Evolutionary conservation across 2,113 vertebrate genomes (phyloP), one percentile per base, ranked within the genome.

Genomic region (Indicator maculatus): DNA sequence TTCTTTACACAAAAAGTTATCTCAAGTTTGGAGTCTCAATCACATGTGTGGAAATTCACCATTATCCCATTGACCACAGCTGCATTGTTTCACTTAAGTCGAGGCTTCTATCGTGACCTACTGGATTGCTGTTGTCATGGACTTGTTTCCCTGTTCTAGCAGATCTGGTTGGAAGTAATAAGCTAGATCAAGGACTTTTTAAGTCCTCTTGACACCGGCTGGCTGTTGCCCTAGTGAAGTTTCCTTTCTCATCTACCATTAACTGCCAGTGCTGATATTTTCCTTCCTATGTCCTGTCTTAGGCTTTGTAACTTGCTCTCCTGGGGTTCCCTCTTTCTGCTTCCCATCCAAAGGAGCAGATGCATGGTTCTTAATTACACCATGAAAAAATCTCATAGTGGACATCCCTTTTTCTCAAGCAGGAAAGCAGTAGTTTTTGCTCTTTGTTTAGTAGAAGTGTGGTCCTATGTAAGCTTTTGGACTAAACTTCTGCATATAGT

Each of bases 41-140:
- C 17, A 41, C 0, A 0, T 28, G 36, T 3, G 5, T 36, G 30
- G 33, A 81, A 64, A 56, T 65, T 82, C 26, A 55, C 20, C 45
- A 11, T 52, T 65, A 58, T 12, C 16, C 5, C n/a, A 63, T 41
- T 11, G 28, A 12, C 12, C 30, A 69, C 47, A 69, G n/a, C 27
- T 52, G 16, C 14, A 47, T 78, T 28, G 52, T 69, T 73, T 38
- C 12, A n/a, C 33, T 76, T 67, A 76, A 75, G 6, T 58, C 1
- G 4, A 52, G 83, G 52, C n/a, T 78, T 73, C 33, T 27, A 52
- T 15, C 26, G 55, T 21, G 41, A 60, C 27, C 47, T 78, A 38
- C 9, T 15, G 15, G 47, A 53, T 8, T 72, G 64, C 41, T 30
- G 18, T 27, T 69, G 47, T 24, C 47, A 70, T 11, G 6, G 56